Percentiles rank a stretch among this genome's conserved stretches.
These are phyloP conservation scores for Amphimallon solstitiale DNA, from an alignment of 2,888 invertebrate species.

Conservation along the genomic window DNA sequence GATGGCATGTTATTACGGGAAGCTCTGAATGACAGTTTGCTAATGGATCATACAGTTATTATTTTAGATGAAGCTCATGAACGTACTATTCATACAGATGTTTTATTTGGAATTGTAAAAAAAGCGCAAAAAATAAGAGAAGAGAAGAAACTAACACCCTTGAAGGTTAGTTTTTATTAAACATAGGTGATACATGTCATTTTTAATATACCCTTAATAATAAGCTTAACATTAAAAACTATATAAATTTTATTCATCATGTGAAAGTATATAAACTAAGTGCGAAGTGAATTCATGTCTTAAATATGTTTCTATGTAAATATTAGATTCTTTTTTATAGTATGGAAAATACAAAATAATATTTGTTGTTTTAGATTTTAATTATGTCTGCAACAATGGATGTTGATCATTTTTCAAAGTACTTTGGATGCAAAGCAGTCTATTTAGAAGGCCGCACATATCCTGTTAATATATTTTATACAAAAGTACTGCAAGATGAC, in stretches of 20 bases:
- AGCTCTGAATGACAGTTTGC: conserved; percentile 80
- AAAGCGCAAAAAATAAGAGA: conserved; percentile 81
- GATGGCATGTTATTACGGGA: conserved; percentile 95
- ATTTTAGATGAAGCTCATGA: conserved; percentile 97
- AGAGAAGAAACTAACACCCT: conserved; percentile 67
- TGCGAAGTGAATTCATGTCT: too few relatives aligned
- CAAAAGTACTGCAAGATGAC: conserved; percentile 79
- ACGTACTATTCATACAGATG: conserved; percentile 92
- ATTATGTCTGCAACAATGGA: conserved; percentile 98
- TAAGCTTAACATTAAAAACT: too few relatives aligned
- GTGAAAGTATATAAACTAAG: too few relatives aligned
- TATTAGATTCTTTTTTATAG: too few relatives aligned
- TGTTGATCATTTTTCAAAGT: conserved; percentile 89
- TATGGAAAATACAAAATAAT: too few relatives aligned
- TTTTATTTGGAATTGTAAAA: conserved; percentile 92
- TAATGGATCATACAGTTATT: conserved; percentile 82
- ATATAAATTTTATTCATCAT: too few relatives aligned
- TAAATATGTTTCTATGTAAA: too few relatives aligned
- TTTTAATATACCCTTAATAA: too few relatives aligned
- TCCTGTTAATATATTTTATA: conserved; percentile 80
- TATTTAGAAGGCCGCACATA: conserved; percentile 91
- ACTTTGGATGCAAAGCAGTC: conserved; percentile 88
- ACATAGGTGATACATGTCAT: too few relatives aligned
- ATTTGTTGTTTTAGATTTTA: conserved; percentile 71
- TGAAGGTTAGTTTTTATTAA: conserved; percentile 70